A percentile compares a stretch with the other conserved stretches of the same genome.
Conservation (phyloP, 53 echinoderm and acorn worm species). For the Temnopleurus reevesii region DNA sequence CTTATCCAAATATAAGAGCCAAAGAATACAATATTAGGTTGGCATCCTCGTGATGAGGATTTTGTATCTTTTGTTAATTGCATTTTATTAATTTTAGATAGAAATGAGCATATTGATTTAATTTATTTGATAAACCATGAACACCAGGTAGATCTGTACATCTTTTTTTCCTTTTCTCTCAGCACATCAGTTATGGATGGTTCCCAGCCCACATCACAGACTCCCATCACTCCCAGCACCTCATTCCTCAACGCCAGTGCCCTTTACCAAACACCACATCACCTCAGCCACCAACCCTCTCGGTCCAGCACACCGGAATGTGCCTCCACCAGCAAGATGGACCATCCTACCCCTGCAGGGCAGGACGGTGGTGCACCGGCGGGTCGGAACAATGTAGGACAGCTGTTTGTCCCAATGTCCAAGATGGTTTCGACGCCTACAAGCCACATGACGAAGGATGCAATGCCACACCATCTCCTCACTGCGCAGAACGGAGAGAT, state of each 20-base stretch:
- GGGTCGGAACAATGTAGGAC: constrained; percentile 13
- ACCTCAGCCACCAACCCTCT: not conserved
- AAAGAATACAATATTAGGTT: no score
- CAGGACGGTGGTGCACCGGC: not conserved
- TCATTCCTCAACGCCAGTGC: not conserved
- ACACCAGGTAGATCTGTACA: no score
- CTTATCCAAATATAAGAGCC: no score
- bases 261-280: not conserved
- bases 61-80: no score
- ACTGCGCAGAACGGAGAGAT: not conserved
- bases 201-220: constrained; percentile 27
- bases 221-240: not conserved
- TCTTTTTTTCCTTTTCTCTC: not conserved
- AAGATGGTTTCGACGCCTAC: not conserved
- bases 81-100: no score
- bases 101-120: no score
- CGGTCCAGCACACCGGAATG: not conserved
- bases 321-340: constrained; percentile 3
- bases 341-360: not conserved
- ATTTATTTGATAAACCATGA: no score
- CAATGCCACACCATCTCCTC: not conserved
- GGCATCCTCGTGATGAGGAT: no score
- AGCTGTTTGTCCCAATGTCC: constrained; percentile 33
- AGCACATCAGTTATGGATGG: constrained; percentile 5
- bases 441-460: not conserved